Evolutionary conservation across 2,113 vertebrate species (phyloP), one percentile per base, ranked within the genome.

Genomic region (Tupaia chinensis): DNA sequence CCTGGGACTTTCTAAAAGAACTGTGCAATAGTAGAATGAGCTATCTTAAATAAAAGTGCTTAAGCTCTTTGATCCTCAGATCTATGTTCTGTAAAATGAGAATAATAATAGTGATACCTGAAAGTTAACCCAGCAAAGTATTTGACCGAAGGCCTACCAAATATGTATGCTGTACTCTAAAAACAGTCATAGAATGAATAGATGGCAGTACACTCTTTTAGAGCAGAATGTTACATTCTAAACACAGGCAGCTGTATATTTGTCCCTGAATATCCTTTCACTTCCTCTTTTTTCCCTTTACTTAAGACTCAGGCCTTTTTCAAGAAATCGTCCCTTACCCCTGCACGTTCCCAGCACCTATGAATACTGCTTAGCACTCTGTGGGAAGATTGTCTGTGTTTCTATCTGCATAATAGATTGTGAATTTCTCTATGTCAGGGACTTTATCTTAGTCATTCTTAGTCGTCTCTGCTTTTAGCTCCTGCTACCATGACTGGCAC

Each of bases 1-100:
- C 44, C 44, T 44, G 44, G 44, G 69, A 34, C 34, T 93, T 92
- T 32, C 23, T 66, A 65, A 84, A 23, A 94, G 32, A 53, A 27
- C 29, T 85, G 5, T 34, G 7, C 23, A 81, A 80, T 87, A 19
- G 56, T 54, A 68, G 20, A 60, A 25, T 87, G 53, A 89, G 19
- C 34, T 78, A 9, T 69, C 61, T 83, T 77, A 54, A 85, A 22
- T 68, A 70, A 79, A 91, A 56, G 73, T 77, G 72, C 6, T 32
- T 68, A 44, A 60, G 25, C 3, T 95, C 63, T 92, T 86, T 79
- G 70, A 72, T 70, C 4, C 4, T 72, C 29, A 87, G 12, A 56
- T 83, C 92, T 80, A 65, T 93, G 53, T 80, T 76, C 32, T 92
- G 27, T 92, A 65, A 92, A 94, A 74, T 83, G 88, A 93, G 80